Evolutionary conservation across 2,797 vertebrate genomes (phyloP), one percentile per base, ranked within the genome.

Genomic region (Gymnothorax javanicus): DNA sequence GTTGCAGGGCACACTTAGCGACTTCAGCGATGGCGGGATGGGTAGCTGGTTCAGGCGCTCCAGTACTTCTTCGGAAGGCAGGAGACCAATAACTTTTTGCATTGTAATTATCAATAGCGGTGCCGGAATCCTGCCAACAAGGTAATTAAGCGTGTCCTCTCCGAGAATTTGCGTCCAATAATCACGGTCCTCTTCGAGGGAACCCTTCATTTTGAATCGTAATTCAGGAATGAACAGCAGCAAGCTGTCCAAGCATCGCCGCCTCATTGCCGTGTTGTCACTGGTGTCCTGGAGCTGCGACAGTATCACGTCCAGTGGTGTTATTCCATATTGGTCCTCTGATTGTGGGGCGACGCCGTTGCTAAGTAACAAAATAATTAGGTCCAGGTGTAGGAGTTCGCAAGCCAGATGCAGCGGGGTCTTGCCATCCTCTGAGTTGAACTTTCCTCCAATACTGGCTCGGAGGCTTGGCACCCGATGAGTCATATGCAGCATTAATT

Each of bases 391-490:
- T 92, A 95, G 92, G 2, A 97, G 95, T 90, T 97, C 97, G 0
- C 97, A 97, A 89, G 97, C 97, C 77, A 97, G 92, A 69, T 97
- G 97, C 7, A 98, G 52, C 0, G 97, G 96, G 0, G 96, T 97
- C 85, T 96, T 96, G 0, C 96, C 96, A 27, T 97, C 96, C 75
- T 97, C 96, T 75, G 94, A 79, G 33, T 96, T 96, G 85, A 95
- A 95, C 88, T 95, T 96, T 11, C 94, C 95, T 7, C 94, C 92
- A 87, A 96, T 90, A 91, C 95, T 96, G 27, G 94, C 94, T 59
- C 93, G 91, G 64, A 94, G 89, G 86, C 94, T 93, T 57, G 96
- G 94, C 1, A 92, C 90, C 83, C 95, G 95, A 84, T 95, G 97
- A 33, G 93, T 93, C 82, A 96, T 95, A 92, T 96, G 96, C 81